Conservation (phyloP, 2,797 vertebrate genomes). For the Lycodopsis pacificus region DNA sequence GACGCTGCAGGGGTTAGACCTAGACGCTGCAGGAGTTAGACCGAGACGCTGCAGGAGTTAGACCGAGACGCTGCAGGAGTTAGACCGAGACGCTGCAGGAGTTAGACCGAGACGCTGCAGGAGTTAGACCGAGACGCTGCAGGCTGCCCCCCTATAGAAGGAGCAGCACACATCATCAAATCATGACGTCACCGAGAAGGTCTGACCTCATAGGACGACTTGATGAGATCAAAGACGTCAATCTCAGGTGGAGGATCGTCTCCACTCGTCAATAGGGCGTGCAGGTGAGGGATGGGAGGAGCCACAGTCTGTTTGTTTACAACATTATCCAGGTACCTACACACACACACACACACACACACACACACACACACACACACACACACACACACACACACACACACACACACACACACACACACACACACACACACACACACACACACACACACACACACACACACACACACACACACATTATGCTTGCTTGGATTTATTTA, state of each 20-base stretch:
- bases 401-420: neutral
- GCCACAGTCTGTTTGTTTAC: slow-evolving; percentile 92
- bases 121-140: too few species aligned
- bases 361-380: too few species aligned
- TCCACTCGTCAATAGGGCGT: slow-evolving; percentile 91
- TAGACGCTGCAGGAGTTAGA: too few species aligned
- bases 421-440: slow-evolving; percentile 4
- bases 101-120: too few species aligned
- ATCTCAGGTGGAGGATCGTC: slow-evolving; percentile 91
- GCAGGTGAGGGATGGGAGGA: slow-evolving; percentile 92
- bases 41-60: too few species aligned
- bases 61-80: too few species aligned
- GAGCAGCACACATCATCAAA: neutral
- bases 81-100: too few species aligned
- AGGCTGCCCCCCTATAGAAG: too few species aligned
- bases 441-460: neutral
- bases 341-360: slow-evolving; percentile 1
- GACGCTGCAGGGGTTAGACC: too few species aligned
- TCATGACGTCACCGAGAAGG: too few species aligned
- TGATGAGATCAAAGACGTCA: slow-evolving; percentile 94
- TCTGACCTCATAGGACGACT: slow-evolving; percentile 92
- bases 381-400: too few species aligned
- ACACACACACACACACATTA: neutral
- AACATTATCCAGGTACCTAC: slow-evolving; percentile 94
- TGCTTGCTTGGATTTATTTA: neutral